Evolutionary conservation across 2,888 invertebrate genomes (phyloP).

Genomic region (Plagodis pulveraria): DNA sequence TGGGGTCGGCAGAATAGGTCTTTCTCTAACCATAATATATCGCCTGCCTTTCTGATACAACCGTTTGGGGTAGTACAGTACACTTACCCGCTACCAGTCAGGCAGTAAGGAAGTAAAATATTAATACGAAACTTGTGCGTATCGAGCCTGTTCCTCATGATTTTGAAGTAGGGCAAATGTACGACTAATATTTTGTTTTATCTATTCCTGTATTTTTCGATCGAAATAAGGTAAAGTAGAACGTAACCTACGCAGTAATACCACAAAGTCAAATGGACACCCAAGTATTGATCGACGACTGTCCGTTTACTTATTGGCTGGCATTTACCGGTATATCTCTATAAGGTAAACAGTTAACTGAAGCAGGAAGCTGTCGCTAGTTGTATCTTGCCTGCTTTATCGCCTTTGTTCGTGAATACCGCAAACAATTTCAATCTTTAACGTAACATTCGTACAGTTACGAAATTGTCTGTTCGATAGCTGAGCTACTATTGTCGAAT

Average conservation of each 20-base stretch:
- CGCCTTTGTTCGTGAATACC: slow-evolving; percentile 1
- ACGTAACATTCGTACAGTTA: background rate
- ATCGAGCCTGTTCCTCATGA: too few species aligned
- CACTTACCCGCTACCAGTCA: too few species aligned
- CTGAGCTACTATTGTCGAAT: background rate
- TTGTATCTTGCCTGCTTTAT: background rate
- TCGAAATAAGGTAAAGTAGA: too few species aligned
- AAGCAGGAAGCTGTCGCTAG: slow-evolving; percentile 15
- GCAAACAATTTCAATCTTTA: slow-evolving; percentile 2
- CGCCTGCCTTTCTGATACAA: too few species aligned
- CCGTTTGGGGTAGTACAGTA: too few species aligned
- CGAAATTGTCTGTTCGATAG: background rate
- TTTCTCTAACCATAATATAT: too few species aligned
- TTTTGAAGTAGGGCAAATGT: too few species aligned
- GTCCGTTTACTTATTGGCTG: slow-evolving; percentile 14
- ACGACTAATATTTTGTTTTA: too few species aligned
- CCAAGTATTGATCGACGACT: slow-evolving; percentile 19
- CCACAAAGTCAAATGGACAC: slow-evolving; percentile 8
- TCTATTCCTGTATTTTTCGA: too few species aligned
- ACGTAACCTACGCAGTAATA: background rate
- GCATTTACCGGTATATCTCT: slow-evolving; percentile 12
- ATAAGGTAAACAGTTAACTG: slow-evolving; percentile 1
- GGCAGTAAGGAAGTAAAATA: too few species aligned
- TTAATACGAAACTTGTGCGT: too few species aligned
- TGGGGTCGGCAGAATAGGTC: too few species aligned